Evolutionary conservation across 1,140 invertebrate species (phyloP).

Genomic region (Dendroctonus ponderosae): DNA sequence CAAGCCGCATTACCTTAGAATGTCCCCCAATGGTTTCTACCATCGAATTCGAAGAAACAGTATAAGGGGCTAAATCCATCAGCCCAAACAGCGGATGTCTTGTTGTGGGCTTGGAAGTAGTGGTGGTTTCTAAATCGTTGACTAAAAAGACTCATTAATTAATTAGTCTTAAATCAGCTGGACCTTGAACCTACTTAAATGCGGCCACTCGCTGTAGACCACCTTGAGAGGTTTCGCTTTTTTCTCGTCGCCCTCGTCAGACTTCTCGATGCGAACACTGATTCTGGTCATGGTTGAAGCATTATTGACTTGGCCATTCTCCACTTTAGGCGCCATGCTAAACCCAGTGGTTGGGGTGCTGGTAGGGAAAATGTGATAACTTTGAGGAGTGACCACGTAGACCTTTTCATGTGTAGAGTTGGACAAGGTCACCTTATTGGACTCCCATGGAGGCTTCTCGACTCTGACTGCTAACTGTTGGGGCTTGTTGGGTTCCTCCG

Average conservation of each 20-base stretch:
- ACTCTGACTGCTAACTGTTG: neutral
- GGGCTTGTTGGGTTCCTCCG: conserved; percentile 32
- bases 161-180: neutral
- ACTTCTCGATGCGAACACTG: conserved; percentile 56
- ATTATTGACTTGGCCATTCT: conserved; percentile 45
- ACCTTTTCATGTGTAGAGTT: conserved; percentile 72
- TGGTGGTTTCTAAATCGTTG: conserved; percentile 55
- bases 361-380: conserved; percentile 44
- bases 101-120: conserved; percentile 41
- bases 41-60: conserved; percentile 48
- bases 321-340: conserved; percentile 41
- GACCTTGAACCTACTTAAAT: conserved; percentile 55
- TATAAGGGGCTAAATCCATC: conserved; percentile 53
- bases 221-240: conserved; percentile 48
- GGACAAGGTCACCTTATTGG: conserved; percentile 66
- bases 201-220: conserved; percentile 55
- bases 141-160: conserved; percentile 54
- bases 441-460: conserved; percentile 56
- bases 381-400: conserved; percentile 74
- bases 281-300: conserved; percentile 56
- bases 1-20: conserved; percentile 58
- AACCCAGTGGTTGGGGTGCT: conserved; percentile 39
- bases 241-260: conserved; percentile 47
- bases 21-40: conserved; percentile 56
- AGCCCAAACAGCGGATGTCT: conserved; percentile 51